Conservation (phyloP, 1,140 invertebrate species). For the Diabrotica virgifera region DNA sequence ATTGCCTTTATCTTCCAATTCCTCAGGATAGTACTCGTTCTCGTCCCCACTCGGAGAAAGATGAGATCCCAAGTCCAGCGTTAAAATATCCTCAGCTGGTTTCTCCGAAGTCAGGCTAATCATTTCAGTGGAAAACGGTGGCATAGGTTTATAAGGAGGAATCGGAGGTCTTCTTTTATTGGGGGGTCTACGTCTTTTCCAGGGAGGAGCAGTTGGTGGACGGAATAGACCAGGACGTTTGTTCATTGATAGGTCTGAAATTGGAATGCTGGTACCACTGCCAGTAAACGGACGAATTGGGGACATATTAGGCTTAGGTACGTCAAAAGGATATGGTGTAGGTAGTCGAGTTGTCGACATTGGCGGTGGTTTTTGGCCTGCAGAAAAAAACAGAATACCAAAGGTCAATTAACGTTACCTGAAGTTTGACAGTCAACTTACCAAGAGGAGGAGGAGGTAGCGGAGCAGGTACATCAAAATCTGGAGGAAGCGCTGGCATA, state of each 20-base stretch:
- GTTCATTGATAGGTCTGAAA: slow-evolving; percentile 66
- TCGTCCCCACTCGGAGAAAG: slow-evolving; percentile 28
- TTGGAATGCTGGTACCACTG: slow-evolving; percentile 61
- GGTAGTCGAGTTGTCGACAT: slow-evolving; percentile 54
- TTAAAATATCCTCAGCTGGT: slow-evolving; percentile 43
- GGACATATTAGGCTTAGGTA: slow-evolving; percentile 35
- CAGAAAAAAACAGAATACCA: background rate
- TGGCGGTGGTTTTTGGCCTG: slow-evolving; percentile 51
- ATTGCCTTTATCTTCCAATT: slow-evolving; percentile 29
- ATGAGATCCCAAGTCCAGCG: slow-evolving; percentile 42
- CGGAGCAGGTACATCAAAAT: slow-evolving; percentile 63
- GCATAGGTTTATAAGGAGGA: slow-evolving; percentile 56
- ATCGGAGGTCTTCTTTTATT: slow-evolving; percentile 44
- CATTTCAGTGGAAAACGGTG: slow-evolving; percentile 40
- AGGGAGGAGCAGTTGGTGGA: slow-evolving; percentile 55
- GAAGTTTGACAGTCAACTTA: slow-evolving; percentile 38
- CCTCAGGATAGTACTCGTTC: background rate
- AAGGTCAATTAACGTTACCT: slow-evolving; percentile 23
- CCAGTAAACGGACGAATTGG: slow-evolving; percentile 53
- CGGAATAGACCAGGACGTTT: slow-evolving; percentile 57
- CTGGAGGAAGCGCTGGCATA: slow-evolving; percentile 62
- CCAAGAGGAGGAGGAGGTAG: slow-evolving; percentile 46
- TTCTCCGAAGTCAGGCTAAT: slow-evolving; percentile 43
- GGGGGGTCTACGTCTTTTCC: slow-evolving; percentile 54
- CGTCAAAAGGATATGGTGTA: slow-evolving; percentile 67